Evolutionary conservation across 2,797 vertebrate genomes (phyloP), one percentile per base, ranked within the genome.

Genomic region (Lerista edwardsae): DNA sequence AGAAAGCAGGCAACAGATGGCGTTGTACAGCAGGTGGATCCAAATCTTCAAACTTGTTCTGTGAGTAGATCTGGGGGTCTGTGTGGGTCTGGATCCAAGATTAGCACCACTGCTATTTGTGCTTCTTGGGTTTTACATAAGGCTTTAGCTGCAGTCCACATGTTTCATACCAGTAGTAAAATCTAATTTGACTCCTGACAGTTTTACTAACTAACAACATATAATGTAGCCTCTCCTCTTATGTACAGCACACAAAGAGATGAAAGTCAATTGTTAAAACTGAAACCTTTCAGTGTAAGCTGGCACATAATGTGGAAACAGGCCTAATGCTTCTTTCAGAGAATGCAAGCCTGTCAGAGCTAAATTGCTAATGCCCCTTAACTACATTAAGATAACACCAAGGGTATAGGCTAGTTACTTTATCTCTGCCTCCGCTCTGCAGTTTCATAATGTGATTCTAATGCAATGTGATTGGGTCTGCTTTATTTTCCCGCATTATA

Each of bases 181-280:
- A 61, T 0, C 12, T 68, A 84, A 81, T 90, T 12, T 85, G 76
- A 79, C 14, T 80, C 61, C 36, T 75, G 86, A 11, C 77, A 86
- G 84, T 2, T 76, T 89, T 57, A 23, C 57, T 21, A 0, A 0
- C 1, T 0, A 0, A 39, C 41, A 5, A 21, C 15, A 31, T 6
- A 68, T 34, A 59, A 68, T 83, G 36, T 34, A 88, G 80, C 0
- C 7, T 36, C 6, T 80, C 65, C 39, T 72, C 41, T 29, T 87
- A 57, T 25, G 72, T 84, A 79, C 1, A 62, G 41, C 55, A 44
- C 1, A 11, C 2, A 44, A 21, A 9, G 59, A 72, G 23, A 25
- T 8, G 75, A 44, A 55, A 84, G 62, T 72, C 6, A 29, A 29
- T 9, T 19, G 44, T 44, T 57, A 55, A 76, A 23, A 83, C 10